Evolutionary conservation across 2,888 invertebrate species (phyloP), one percentile per base, ranked within the genome.

Genomic region (Eurois occulta): DNA sequence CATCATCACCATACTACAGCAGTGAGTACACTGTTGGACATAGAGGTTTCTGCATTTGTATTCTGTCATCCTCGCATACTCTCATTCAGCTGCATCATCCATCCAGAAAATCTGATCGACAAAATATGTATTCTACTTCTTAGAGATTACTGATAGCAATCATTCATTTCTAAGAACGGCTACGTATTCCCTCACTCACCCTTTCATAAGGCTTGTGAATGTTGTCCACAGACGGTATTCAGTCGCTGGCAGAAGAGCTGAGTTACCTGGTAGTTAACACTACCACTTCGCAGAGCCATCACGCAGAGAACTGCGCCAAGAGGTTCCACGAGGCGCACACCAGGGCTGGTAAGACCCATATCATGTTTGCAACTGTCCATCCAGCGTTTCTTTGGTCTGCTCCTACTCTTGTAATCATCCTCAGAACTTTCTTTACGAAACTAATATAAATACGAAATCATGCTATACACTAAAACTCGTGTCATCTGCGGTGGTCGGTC

Each of bases 251-350:
- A 0, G 92, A 91, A 5, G 92, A 93, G 62, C 84, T 91, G 70
- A 90, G 78, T 28, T 91, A 89, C 81, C 77, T 91, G 43, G 85
- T 89, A 55, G 83, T 91, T 66, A 88, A 84, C 82, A 87, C 88
- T 62, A 88, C 89, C 21, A 90, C 93, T 5, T 92, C 93, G 6
- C 94, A 93, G 89, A 92, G 92, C 71, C 93, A 91, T 66, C 90
- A 91, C 35, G 95, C 94, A 0, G 95, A 95, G 85, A 90, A 83
- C 76, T 87, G 89, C 43, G 94, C 94, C 7, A 86, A 90, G 75
- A 89, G 90, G 35, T 88, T 93, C 64, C 91, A 92, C n/a, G 92
- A 92, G 10, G 88, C 92, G 5, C 95, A 95, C 65, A 77, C 80
- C 0, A 87, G 89, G 21, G 90, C 93, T 1, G 95, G 95, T 95